Conservation (phyloP, 2,113 vertebrate genomes). For the Amphiprion percula region DNA sequence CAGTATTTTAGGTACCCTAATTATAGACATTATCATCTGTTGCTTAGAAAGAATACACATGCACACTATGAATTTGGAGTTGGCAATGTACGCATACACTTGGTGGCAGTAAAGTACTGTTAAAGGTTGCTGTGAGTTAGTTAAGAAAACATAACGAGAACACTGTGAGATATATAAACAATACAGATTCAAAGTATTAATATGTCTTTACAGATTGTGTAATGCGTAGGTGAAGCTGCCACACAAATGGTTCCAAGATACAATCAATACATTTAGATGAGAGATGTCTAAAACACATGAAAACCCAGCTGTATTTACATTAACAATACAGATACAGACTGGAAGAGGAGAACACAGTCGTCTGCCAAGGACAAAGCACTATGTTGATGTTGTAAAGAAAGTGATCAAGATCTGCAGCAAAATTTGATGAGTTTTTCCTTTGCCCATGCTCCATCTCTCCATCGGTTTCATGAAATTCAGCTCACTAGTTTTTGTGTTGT, state of each 20-base stretch:
- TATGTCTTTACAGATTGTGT: too few relatives aligned
- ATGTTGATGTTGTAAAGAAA: too few relatives aligned
- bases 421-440: too few relatives aligned
- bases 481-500: too few relatives aligned
- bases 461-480: too few relatives aligned
- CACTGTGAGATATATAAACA: neutral
- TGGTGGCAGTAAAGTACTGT: constrained; percentile 54
- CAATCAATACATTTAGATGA: neutral
- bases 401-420: too few relatives aligned
- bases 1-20: neutral
- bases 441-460: too few relatives aligned
- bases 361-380: too few relatives aligned
- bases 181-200: neutral
- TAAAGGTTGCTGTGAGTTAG: neutral
- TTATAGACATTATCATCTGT: neutral
- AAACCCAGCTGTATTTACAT: too few relatives aligned
- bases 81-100: constrained; percentile 22
- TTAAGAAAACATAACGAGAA: neutral
- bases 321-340: too few relatives aligned
- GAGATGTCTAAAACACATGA: neutral
- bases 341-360: too few relatives aligned
- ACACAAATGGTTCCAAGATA: neutral
- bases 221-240: neutral
- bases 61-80: neutral
- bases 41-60: neutral